Base-by-base conservation (phyloP, 1,140 invertebrate species). In the Geopemphigus sp. region DNA sequence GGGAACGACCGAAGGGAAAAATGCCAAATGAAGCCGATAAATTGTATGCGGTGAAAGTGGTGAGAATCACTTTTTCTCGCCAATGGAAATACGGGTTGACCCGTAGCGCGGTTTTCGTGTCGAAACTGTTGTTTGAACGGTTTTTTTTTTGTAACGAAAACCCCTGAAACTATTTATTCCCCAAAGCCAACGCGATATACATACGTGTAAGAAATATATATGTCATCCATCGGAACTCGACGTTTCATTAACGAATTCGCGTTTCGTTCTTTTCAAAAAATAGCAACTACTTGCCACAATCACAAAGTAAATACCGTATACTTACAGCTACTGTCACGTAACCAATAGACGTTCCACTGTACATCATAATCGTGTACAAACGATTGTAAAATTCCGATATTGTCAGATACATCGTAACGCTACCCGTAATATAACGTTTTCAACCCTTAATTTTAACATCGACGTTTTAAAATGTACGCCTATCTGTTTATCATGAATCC, bases 1-100 rank as follows among this genome's bases (percentile, higher is more conserved):
- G 19, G 32, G 11, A 66, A 68, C 64, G 64, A n/a, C 64, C 39
- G 64, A 8, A 22, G 32, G 14, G 64, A 68, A 68, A 45, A n/a
- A 22, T 68, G 64, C 64, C 64, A 68, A 68, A 68, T 68, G 66
- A 68, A 68, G 66, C 50, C 66, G 22, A 68, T 68, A 68, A 68
- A 68, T 68, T 47, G 66, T 68, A 68, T 66, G 15, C 11, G n/a
- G 17, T 6, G 22, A 12, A n/a, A 14, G 45, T n/a, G n/a, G n/a
- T n/a, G 39, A n/a, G n/a, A 15, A 45, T 32, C 64, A n/a, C n/a
- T 66, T 11, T 17, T 4, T n/a, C 32, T 64, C 39, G 5, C 64
- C 64, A 32, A 12, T 19, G n/a, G 64, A n/a, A 45, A 66, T 19
- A 63, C 32, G n/a, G n/a, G 39, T 17, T 32, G 32, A 32, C 32